Evolutionary conservation across 2,113 vertebrate species (phyloP).

Genomic region (Pithys albifrons): DNA sequence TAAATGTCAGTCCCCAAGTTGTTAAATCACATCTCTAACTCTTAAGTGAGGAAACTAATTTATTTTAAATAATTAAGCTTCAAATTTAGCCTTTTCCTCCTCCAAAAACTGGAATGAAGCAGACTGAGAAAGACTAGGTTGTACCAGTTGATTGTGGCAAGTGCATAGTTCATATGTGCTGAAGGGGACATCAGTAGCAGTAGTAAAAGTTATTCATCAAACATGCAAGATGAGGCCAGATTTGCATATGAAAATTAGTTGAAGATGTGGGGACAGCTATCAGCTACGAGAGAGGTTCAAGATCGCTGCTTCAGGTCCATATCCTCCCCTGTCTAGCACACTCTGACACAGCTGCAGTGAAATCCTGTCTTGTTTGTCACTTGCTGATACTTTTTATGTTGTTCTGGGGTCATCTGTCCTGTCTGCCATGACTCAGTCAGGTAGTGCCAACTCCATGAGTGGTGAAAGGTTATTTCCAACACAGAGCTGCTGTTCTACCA

Average conservation of each 20-base stretch:
- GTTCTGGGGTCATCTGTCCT: neutral
- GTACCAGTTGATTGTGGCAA: neutral
- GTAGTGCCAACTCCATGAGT: neutral
- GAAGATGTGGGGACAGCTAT: neutral
- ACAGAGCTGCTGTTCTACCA: neutral
- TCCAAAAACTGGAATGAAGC: neutral
- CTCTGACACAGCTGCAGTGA: neutral
- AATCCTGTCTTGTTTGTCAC: neutral
- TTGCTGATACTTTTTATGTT: neutral
- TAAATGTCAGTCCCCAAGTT: constrained; percentile 46
- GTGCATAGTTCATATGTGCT: neutral
- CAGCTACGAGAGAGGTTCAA: neutral
- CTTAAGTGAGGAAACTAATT: constrained; percentile 12
- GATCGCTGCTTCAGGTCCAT: accelerated
- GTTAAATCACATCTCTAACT: constrained; percentile 22
- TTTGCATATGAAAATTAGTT: neutral
- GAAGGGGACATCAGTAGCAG: neutral
- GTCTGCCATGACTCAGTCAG: neutral
- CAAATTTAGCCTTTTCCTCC: neutral
- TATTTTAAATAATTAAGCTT: constrained; percentile 45
- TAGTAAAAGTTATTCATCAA: neutral
- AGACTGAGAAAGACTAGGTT: neutral
- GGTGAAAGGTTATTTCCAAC: neutral
- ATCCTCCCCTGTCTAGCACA: neutral
- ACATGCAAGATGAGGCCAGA: neutral